Evolutionary conservation across 2,797 vertebrate species (phyloP), one percentile per base, ranked within the genome.

Genomic region (Tapera naevia): DNA sequence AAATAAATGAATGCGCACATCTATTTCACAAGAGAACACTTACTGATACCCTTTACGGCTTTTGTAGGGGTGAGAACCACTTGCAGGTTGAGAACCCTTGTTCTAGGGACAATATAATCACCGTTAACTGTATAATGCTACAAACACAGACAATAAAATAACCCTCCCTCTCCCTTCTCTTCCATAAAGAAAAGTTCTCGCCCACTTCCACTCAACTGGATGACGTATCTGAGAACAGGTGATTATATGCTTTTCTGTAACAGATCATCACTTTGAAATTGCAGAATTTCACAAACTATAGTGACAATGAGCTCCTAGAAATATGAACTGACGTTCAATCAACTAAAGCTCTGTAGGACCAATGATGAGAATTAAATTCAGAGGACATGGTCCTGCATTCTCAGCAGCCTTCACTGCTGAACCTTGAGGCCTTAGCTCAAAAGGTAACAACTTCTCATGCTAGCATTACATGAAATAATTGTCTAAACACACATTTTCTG

Each of bases 11-110:
- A 67, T 1, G 32, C 12, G 35, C 27, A 57, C 32, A 86, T 13
- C 30, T 13, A 22, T 43, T 72, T 54, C 57, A n/a, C 6, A 60
- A 13, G 24, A 56, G 21, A 88, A 69, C 46, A 39, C 75, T 57
- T 53, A 33, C 3, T n/a, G 27, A 22, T 0, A 7, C 46, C n/a
- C 74, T 57, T 35, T 16, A 74, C 22, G 65, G 54, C 30, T 87
- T 73, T 80, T 9, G 21, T 43, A 9, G 23, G 21, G 27, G 10
- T 83, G 51, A 33, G 50, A 93, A 50, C 80, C 74, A 30, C 66
- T 57, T 32, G 76, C 88, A 97, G 93, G 92, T 92, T 96, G 95
- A 96, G 94, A 95, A 92, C 76, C 95, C 95, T 88, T 93, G 95
- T 88, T 95, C 60, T 86, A 96, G 88, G 41, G 56, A 69, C 75